Base-by-base conservation (phyloP, 1,140 invertebrate species). In the Megathymus violae region DNA sequence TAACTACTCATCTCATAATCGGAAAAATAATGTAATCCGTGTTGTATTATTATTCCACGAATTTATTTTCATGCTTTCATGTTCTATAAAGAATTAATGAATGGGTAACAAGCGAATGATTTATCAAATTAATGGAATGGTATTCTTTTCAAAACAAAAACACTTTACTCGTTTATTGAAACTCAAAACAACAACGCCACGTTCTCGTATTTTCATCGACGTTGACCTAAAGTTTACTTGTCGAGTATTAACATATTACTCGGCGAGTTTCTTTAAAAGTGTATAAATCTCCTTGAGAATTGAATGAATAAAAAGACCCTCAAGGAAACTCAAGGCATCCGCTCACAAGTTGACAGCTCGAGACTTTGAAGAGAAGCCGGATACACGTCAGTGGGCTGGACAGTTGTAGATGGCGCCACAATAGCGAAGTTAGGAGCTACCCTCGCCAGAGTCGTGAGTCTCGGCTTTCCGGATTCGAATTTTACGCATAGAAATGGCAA, bases 401-500 rank as follows among this genome's bases (percentile, higher is more conserved):
- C 85, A 88, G 80, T 80, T 77, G 75, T 83, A 88, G 85, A 89
- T 87, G 88, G 84, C 85, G 83, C 82, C 81, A 89, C 88, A 89
- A 89, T 76, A 80, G 82, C 31, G 47, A 80, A 85, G 75, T 82
- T 84, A 69, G 71, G 76, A 71, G 63, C 70, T 71, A 69, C 71
- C 76, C 69, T 67, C 69, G 67, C 74, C 62, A 69, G 59, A 69
- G 71, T 67, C 64, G 69, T 58, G 71, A 78, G 75, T 74, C 74
- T 64, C 69, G 73, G 59, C 50, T 82, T 85, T 89, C 88, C 88
- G 88, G 73, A 51, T 61, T 75, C 74, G 76, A 82, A 74, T 80
- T 81, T 76, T 78, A 58, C 85, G 88, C 88, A 91, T 91, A 91
- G 71, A 88, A 89, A 91, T 88, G 84, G 82, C 84, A 86, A 80